These are phyloP conservation scores for Globodera ellingtonae DNA, from an alignment of 1,140 invertebrate genomes.

Conservation along the genomic window DNA sequence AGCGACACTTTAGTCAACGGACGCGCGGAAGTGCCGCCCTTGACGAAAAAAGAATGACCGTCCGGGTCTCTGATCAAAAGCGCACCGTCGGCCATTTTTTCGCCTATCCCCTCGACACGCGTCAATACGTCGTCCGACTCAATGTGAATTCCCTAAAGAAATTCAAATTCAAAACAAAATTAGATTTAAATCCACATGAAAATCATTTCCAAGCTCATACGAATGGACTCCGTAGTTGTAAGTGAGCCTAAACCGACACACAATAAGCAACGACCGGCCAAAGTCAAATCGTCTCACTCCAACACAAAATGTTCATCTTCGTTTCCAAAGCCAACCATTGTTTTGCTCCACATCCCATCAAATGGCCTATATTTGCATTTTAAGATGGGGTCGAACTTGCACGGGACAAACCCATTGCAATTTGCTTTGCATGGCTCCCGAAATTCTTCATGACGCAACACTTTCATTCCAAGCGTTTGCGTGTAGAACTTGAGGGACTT, in stretches of 20 bases:
- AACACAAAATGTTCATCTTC: slow-evolving; percentile 93
- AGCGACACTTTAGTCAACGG: slow-evolving; percentile 81
- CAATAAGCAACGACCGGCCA: too few relatives aligned
- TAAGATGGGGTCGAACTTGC: neutral
- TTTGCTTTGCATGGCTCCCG: slow-evolving; percentile 70
- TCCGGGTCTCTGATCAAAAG: slow-evolving; percentile 78
- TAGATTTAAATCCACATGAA: slow-evolving; percentile 70
- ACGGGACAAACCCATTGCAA: slow-evolving; percentile 24
- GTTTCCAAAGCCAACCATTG: slow-evolving; percentile 95
- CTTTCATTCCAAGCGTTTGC: slow-evolving; percentile 89
- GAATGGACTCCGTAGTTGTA: slow-evolving; percentile 91
- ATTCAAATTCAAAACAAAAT: slow-evolving; percentile 37
- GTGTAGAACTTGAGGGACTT: slow-evolving; percentile 83
- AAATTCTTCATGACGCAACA: slow-evolving; percentile 94
- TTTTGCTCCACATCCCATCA: slow-evolving; percentile 96
- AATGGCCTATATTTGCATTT: slow-evolving; percentile 76
- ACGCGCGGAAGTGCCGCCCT: slow-evolving; percentile 76
- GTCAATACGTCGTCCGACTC: slow-evolving; percentile 77
- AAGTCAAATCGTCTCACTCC: slow-evolving; percentile 69
- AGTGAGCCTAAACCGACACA: slow-evolving; percentile 71
- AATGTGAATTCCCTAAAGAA: slow-evolving; percentile 74
- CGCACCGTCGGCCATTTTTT: slow-evolving; percentile 35
- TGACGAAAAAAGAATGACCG: slow-evolving; percentile 83
- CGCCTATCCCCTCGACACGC: slow-evolving; percentile 23
- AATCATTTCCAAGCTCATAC: slow-evolving; percentile 87